A percentile compares a stretch with the other conserved stretches of the same genome.
Evolutionary conservation across 2,797 vertebrate species (phyloP).

Genomic region (Etheostoma nigrum): DNA sequence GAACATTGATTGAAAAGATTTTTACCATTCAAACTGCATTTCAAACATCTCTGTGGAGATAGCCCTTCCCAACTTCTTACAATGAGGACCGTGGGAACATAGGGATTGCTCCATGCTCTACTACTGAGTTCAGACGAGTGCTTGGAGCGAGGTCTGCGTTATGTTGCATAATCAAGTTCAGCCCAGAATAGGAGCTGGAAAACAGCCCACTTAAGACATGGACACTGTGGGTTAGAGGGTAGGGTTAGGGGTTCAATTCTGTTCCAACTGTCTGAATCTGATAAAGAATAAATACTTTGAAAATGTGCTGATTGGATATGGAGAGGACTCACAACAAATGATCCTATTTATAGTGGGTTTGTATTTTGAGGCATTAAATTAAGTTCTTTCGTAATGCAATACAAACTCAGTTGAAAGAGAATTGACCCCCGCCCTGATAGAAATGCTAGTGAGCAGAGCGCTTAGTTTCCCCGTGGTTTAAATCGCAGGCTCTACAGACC

Average conservation of each 20-base stretch:
- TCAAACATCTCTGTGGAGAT: too few species aligned
- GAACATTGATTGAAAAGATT: too few species aligned
- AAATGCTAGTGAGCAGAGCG: slow-evolving; percentile 68
- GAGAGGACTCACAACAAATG: neutral
- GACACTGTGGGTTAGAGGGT: slow-evolving; percentile 41
- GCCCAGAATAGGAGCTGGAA: slow-evolving; percentile 63
- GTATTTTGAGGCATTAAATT: slow-evolving; percentile 20
- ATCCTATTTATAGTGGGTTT: neutral
- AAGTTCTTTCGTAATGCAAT: neutral
- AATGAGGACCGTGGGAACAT: too few species aligned
- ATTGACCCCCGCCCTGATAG: slow-evolving; percentile 19
- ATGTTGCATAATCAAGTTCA: slow-evolving; percentile 82
- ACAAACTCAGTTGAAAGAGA: slow-evolving; percentile 22
- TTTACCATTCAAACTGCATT: too few species aligned
- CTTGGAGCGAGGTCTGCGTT: slow-evolving; percentile 61
- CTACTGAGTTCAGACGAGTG: slow-evolving; percentile 50
- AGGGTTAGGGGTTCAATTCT: slow-evolving; percentile 32
- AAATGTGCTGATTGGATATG: slow-evolving; percentile 8
- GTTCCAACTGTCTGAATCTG: slow-evolving; percentile 1
- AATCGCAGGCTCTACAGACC: slow-evolving; percentile 60
- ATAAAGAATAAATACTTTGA: too few species aligned
- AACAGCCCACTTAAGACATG: slow-evolving; percentile 67
- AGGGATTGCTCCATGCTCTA: slow-evolving; percentile 3
- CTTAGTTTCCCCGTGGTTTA: slow-evolving; percentile 50
- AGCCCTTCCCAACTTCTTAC: too few species aligned